Evolutionary conservation across 2,888 invertebrate genomes (phyloP).

Genomic region (Hartigia nigra): DNA sequence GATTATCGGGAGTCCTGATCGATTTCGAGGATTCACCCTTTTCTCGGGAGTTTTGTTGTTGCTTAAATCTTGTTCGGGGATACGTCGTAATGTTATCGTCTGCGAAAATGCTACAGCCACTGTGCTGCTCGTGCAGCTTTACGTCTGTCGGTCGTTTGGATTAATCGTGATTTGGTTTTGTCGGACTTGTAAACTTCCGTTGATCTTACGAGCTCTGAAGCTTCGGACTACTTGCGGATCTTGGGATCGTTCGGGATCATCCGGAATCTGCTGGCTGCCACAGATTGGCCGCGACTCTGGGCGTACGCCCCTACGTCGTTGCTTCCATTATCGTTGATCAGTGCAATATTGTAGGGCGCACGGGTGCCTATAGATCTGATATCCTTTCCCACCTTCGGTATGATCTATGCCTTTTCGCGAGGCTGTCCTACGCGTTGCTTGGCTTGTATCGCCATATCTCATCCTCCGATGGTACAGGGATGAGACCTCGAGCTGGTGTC

Average conservation of each 20-base stretch:
- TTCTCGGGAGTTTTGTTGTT: background rate
- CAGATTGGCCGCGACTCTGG: background rate
- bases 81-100: background rate
- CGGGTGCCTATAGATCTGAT: background rate
- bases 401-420: background rate
- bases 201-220: background rate
- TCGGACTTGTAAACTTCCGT: background rate
- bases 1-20: background rate
- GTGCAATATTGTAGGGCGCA: background rate
- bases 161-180: background rate
- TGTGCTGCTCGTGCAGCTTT: background rate
- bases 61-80: background rate
- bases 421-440: background rate
- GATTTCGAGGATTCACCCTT: background rate
- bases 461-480: background rate
- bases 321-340: background rate
- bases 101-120: background rate
- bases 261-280: background rate
- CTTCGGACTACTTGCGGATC: background rate
- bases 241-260: background rate
- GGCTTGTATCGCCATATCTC: background rate
- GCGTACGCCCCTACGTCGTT: background rate
- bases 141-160: background rate
- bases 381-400: background rate
- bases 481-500: background rate